These are phyloP conservation scores for Epsilonema sp. DNA, from an alignment of 2,888 invertebrate species.

Conservation along the genomic window DNA sequence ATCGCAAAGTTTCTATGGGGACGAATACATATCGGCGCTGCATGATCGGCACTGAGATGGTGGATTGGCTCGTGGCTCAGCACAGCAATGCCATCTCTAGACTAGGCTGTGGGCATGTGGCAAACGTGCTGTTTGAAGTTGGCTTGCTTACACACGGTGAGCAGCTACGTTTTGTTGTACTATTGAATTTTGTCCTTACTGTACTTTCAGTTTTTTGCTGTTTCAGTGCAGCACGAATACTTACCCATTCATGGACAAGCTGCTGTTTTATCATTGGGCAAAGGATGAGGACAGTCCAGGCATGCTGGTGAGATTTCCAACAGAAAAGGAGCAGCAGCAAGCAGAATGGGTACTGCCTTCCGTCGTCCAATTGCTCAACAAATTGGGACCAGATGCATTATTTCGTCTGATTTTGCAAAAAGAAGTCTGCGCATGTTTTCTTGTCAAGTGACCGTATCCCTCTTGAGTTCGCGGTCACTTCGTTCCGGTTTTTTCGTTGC, in stretches of 20 bases:
- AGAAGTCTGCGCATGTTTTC: too few relatives aligned
- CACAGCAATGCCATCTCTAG: constrained; percentile 43
- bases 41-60: constrained; percentile 54
- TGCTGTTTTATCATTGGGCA: constrained; percentile 57
- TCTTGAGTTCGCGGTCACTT: too few relatives aligned
- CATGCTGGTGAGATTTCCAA: constrained; percentile 10
- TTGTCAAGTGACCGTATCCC: too few relatives aligned
- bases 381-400: constrained; percentile 54
- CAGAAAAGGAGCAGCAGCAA: constrained; percentile 40
- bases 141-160: constrained; percentile 52
- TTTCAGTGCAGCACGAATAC: constrained; percentile 52
- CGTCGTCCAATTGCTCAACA: constrained; percentile 44
- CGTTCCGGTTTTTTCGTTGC: too few relatives aligned
- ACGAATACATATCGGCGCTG: constrained; percentile 32
- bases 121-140: constrained; percentile 57
- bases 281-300: constrained; percentile 41
- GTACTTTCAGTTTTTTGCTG: too few relatives aligned
- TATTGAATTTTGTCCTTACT: too few relatives aligned
- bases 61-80: constrained; percentile 48
- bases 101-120: constrained; percentile 54
- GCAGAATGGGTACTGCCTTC: constrained; percentile 51
- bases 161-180: not conserved
- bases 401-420: constrained; percentile 58
- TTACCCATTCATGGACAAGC: constrained; percentile 62
- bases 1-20: constrained; percentile 36